Conservation (phyloP, 1,140 invertebrate species). For the Drosophila tristis region DNA sequence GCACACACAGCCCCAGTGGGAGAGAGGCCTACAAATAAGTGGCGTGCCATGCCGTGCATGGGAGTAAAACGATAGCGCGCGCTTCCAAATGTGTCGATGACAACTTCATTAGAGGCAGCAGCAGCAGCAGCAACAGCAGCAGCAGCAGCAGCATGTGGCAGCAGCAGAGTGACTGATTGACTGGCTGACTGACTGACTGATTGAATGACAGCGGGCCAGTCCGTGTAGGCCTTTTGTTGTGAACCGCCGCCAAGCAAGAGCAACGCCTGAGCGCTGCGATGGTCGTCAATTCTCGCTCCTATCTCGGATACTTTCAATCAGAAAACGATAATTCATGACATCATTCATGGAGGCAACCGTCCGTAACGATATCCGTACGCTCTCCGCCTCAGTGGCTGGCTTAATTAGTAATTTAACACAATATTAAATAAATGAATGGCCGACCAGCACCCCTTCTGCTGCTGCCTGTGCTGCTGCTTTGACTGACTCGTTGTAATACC, state of each 20-base stretch:
- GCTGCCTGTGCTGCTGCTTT: neutral
- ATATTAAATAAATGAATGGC: constrained; percentile 72
- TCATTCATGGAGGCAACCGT: constrained; percentile 46
- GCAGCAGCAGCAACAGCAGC: constrained; percentile 27
- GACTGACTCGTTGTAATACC: constrained; percentile 55
- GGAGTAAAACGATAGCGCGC: constrained; percentile 58
- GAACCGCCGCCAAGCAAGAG: constrained; percentile 35
- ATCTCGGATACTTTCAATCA: constrained; percentile 80
- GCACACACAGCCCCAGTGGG: constrained; percentile 38
- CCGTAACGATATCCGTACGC: constrained; percentile 43
- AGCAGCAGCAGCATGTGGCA: constrained; percentile 52
- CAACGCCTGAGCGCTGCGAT: neutral
- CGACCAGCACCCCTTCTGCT: neutral
- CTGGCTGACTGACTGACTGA: constrained; percentile 46
- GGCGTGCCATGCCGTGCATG: constrained; percentile 39
- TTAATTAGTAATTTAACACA: constrained; percentile 81
- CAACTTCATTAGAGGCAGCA: constrained; percentile 64
- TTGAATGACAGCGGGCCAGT: constrained; percentile 24
- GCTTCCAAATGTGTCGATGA: constrained; percentile 71
- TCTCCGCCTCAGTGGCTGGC: constrained; percentile 64
- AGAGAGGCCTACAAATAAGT: constrained; percentile 26
- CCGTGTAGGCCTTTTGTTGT: constrained; percentile 65
- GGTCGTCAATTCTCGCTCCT: constrained; percentile 26
- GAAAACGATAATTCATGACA: constrained; percentile 83
- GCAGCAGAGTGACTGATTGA: constrained; percentile 20